A percentile compares a stretch with the other conserved stretches of the same genome.
phyloP scores from a whole-genome alignment of 2,797 vertebrate species.

The Thaleichthys pacificus region DNA sequence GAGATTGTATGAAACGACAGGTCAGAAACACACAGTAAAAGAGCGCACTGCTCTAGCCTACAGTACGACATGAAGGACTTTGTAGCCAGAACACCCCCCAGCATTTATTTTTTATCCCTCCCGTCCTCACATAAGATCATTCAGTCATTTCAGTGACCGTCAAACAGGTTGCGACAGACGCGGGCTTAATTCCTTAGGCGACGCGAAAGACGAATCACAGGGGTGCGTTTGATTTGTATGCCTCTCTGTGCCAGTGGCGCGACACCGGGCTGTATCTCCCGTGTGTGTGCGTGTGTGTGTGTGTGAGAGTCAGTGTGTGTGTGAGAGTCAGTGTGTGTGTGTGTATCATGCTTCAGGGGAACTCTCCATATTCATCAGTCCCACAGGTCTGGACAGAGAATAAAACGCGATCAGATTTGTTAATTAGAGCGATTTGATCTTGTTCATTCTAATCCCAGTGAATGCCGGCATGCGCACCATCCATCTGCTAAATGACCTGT shows the following conservation, averaged over 20 bases:
- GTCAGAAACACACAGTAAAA: background rate
- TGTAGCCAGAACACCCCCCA: conserved; percentile 29
- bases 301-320: too few relatives aligned
- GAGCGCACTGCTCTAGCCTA: conserved; percentile 1
- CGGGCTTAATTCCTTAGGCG: conserved; percentile 34
- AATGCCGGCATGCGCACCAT: conserved; percentile 40
- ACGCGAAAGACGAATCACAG: conserved; percentile 57
- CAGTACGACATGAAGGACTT: conserved; percentile 41
- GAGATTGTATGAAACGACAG: too few relatives aligned
- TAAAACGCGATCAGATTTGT: conserved; percentile 52
- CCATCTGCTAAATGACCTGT: conserved; percentile 65
- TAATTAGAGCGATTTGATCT: conserved; percentile 64
- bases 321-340: too few relatives aligned
- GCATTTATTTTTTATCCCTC: conserved; percentile 17
- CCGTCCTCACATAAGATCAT: conserved; percentile 34
- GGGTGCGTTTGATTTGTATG: conserved; percentile 57
- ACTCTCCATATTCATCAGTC: conserved; percentile 37
- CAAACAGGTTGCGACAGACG: conserved; percentile 43
- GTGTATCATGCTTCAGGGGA: conserved; percentile 4
- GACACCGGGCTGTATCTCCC: conserved; percentile 17
- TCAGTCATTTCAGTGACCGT: conserved; percentile 22
- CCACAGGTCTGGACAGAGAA: conserved; percentile 26
- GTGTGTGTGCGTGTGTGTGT: too few relatives aligned
- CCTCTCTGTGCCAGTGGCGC: conserved; percentile 42
- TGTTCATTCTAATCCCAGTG: conserved; percentile 56